Conservation (phyloP, 2,113 vertebrate species). For the Collichthys lucidus region DNA sequence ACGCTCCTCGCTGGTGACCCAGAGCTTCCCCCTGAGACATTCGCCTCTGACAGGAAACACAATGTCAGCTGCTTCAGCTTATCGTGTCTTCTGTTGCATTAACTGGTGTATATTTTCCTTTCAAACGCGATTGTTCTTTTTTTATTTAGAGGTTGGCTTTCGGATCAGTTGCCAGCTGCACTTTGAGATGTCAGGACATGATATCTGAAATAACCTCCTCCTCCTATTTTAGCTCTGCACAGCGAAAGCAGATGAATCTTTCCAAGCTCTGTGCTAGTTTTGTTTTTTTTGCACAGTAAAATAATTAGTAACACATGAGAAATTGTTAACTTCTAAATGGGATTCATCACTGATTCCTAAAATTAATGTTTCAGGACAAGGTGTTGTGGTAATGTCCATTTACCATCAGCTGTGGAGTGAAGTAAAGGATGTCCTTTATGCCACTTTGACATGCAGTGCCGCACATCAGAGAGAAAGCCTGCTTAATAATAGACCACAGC, state of each 20-base stretch:
- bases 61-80: conserved; percentile 17
- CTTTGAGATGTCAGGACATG: neutral
- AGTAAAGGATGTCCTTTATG: conserved; percentile 7
- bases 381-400: neutral
- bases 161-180: conserved; percentile 31
- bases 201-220: neutral
- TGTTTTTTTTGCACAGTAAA: conserved; percentile 10
- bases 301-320: conserved; percentile 11
- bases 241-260: neutral
- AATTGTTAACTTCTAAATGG: neutral
- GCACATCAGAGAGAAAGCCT: neutral
- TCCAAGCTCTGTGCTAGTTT: neutral
- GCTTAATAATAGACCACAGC: conserved; percentile 15
- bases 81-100: conserved; percentile 18
- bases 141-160: neutral
- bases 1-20: neutral
- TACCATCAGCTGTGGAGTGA: neutral
- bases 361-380: conserved; percentile 13
- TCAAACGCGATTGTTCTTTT: neutral
- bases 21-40: neutral
- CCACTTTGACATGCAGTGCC: neutral
- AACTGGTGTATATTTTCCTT: neutral
- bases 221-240: neutral
- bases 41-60: neutral
- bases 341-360: neutral